phyloP scores from a whole-genome alignment of 2,888 invertebrate species.

The Dichetophora obliterata region DNA sequence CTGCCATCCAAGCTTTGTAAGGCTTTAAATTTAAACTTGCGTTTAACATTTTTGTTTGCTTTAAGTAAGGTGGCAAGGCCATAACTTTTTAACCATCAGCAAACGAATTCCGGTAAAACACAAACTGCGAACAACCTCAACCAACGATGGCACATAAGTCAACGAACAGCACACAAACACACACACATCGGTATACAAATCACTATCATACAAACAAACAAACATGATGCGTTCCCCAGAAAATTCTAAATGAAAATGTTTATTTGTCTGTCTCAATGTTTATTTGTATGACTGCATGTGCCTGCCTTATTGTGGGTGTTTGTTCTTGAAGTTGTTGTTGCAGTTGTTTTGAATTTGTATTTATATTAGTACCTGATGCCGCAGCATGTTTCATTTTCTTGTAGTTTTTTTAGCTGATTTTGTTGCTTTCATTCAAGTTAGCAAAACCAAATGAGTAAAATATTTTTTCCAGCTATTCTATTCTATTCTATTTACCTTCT shows the following conservation, averaged over 20 bases:
- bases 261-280: neutral
- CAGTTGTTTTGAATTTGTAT: neutral
- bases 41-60: no score
- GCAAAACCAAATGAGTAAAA: constrained; percentile 9
- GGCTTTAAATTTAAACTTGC: no score
- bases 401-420: neutral
- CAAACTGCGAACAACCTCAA: no score
- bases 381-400: constrained; percentile 18
- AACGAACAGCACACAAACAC: no score
- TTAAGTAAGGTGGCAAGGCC: no score
- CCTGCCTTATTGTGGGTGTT: neutral
- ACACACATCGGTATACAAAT: no score
- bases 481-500: neutral
- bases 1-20: no score
- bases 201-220: neutral
- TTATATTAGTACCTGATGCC: constrained; percentile 11
- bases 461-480: neutral
- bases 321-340: neutral
- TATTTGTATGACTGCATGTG: neutral
- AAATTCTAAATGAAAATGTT: neutral
- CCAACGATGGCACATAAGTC: no score
- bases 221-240: neutral
- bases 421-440: neutral
- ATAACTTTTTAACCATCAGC: no score
- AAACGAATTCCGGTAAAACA: no score